Evolutionary conservation across 2,113 vertebrate genomes (phyloP).

Genomic region (Epinephelus lanceolatus): DNA sequence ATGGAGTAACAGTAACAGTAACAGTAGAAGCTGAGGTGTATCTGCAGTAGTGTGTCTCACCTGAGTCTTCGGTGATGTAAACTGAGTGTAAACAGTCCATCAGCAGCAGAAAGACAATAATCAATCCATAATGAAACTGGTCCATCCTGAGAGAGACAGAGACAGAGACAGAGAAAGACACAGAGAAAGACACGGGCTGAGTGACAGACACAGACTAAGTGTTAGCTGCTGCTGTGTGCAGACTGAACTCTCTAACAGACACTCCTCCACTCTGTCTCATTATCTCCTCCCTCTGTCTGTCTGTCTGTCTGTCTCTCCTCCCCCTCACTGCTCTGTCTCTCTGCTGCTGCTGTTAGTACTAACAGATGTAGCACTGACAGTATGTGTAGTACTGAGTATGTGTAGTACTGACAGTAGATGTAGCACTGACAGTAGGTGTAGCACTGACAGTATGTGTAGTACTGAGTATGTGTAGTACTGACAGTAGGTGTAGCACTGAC

Average conservation of each 20-base stretch:
- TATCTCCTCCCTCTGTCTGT: conserved; percentile 40
- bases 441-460: too few species aligned
- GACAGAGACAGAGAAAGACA: neutral
- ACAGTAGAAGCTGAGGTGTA: neutral
- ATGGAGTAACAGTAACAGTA: neutral
- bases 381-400: too few species aligned
- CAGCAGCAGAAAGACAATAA: conserved; percentile 49
- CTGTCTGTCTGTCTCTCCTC: conserved; percentile 3
- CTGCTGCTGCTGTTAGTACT: neutral
- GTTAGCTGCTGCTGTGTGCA: neutral
- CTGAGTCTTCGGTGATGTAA: conserved; percentile 53
- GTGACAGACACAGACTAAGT: neutral
- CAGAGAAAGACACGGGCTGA: neutral
- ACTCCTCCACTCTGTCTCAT: conserved; percentile 45
- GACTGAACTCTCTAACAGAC: conserved; percentile 32
- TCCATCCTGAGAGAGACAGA: conserved; percentile 67
- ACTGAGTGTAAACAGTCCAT: conserved; percentile 26
- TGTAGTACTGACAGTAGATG: neutral
- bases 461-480: too few species aligned
- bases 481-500: too few species aligned
- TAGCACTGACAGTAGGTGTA: too few species aligned
- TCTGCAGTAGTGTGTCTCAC: conserved; percentile 35
- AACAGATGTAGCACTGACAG: neutral
- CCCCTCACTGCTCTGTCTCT: neutral
- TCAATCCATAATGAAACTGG: conserved; percentile 36